A percentile compares a stretch with the other conserved stretches of the same genome.
These are phyloP conservation scores for Leptinotarsa defecta DNA, from an alignment of 1,140 invertebrate genomes.

Conservation along the genomic window DNA sequence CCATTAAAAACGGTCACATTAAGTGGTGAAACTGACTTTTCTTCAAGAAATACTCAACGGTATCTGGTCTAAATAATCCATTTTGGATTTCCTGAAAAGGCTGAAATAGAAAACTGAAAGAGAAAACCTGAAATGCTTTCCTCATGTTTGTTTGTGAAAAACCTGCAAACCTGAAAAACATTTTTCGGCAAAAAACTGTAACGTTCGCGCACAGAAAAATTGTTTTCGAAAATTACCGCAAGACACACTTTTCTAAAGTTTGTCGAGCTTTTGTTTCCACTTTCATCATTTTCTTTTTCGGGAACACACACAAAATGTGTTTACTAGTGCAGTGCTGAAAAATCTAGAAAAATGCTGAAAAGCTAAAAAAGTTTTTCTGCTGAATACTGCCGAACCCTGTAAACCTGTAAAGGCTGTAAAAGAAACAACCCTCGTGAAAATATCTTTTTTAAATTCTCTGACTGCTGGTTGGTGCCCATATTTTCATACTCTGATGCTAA, in stretches of 20 bases:
- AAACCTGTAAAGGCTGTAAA: constrained; percentile 40
- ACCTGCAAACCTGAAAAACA: constrained; percentile 35
- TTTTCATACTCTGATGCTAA: constrained; percentile 21
- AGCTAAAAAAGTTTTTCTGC: constrained; percentile 9
- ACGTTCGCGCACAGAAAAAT: neutral
- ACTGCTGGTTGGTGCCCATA: constrained; percentile 25
- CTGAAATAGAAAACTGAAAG: constrained; percentile 30
- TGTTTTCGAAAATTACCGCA: too few species aligned
- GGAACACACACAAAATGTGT: too few species aligned
- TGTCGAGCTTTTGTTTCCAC: too few species aligned
- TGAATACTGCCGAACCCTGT: constrained; percentile 19
- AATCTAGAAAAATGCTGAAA: constrained; percentile 22
- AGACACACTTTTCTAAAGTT: too few species aligned
- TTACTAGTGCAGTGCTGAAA: neutral
- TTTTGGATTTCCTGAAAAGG: constrained; percentile 16
- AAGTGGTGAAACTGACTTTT: neutral
- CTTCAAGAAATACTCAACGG: neutral
- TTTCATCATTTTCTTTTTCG: too few species aligned
- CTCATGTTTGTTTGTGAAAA: constrained; percentile 12
- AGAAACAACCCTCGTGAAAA: constrained; percentile 19
- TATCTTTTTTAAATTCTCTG: constrained; percentile 15
- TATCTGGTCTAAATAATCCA: neutral
- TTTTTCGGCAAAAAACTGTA: neutral
- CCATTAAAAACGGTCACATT: neutral
- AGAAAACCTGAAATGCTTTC: constrained; percentile 28